Evolutionary conservation across 2,797 vertebrate species (phyloP), one percentile per base, ranked within the genome.

Genomic region (Morus bassanus): DNA sequence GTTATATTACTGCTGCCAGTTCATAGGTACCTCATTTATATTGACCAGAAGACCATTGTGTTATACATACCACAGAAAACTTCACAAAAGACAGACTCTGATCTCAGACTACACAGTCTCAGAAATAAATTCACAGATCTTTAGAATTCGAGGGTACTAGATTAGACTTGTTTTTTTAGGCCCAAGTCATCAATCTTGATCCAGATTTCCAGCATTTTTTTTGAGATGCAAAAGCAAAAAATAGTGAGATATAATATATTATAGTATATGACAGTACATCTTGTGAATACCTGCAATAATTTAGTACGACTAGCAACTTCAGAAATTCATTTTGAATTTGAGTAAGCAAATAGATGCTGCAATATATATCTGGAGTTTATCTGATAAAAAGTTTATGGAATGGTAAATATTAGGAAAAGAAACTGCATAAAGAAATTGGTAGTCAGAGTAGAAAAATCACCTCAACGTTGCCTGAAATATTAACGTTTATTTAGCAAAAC

Each of bases 131-230:
- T 68, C 41, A 60, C 13, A 86, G 33, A 6, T 33, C 28, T 63
- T 78, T 84, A 88, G 75, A 81, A 93, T 89, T 91, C 74, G 68
- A 31, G 39, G 10, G 9, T 61, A 68, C 54, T 85, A 79, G 21
- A 50, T 72, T 60, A 72, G 21, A 65, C 13, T 74, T 74, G n/a
- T 48, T 61, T 95, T 94, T 84, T 91, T 35, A 48, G 35, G 15
- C 11, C 18, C 18, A 80, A 83, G 18, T 48, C 22, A 85, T 91
- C 45, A 83, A 77, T 85, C 67, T 80, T 82, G 41, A 75, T 73
- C 6, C 2, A 61, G 24, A 85, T 10, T 77, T 63, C 14, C 15
- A 88, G n/a, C 7, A 46, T 65, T 61, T 69, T 48, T 37, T 89
- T 91, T 3, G 7, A 80, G n/a, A 68, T 5, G 25, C 8, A 77